phyloP scores from a whole-genome alignment of 2,888 invertebrate genomes.

The Dyspetes luteomarginatus region DNA sequence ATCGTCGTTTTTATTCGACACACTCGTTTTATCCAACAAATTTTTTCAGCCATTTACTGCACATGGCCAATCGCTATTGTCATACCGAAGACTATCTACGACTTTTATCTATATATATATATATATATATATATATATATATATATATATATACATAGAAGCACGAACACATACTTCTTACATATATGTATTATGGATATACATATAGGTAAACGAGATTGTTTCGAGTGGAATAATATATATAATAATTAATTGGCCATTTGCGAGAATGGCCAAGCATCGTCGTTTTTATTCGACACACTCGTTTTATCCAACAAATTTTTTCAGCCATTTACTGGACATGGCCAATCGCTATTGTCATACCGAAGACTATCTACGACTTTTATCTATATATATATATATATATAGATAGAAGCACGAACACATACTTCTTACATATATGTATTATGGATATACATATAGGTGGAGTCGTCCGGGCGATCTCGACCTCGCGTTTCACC shows the following conservation, averaged over 20 bases:
- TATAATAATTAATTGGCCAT: conserved; percentile 47
- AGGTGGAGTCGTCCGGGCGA: conserved; percentile 46
- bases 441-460: not conserved
- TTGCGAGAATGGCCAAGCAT: conserved; percentile 19
- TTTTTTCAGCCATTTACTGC: not conserved
- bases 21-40: not conserved
- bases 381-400: not conserved
- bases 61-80: conserved; percentile 28
- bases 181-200: conserved; percentile 3
- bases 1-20: conserved; percentile 35
- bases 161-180: conserved; percentile 4
- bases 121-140: too few species aligned
- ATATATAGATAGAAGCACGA: not conserved
- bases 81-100: not conserved
- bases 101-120: not conserved
- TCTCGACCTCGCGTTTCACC: conserved; percentile 60
- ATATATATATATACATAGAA: not conserved
- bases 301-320: not conserved
- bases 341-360: conserved; percentile 29
- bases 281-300: conserved; percentile 34
- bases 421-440: conserved; percentile 16
- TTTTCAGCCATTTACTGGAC: conserved; percentile 2
- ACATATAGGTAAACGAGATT: conserved; percentile 21
- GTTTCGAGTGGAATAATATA: conserved; percentile 4
- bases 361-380: not conserved